Evolutionary conservation across 2,113 vertebrate genomes (phyloP), one percentile per base, ranked within the genome.

Genomic region (Thomomys bottae): DNA sequence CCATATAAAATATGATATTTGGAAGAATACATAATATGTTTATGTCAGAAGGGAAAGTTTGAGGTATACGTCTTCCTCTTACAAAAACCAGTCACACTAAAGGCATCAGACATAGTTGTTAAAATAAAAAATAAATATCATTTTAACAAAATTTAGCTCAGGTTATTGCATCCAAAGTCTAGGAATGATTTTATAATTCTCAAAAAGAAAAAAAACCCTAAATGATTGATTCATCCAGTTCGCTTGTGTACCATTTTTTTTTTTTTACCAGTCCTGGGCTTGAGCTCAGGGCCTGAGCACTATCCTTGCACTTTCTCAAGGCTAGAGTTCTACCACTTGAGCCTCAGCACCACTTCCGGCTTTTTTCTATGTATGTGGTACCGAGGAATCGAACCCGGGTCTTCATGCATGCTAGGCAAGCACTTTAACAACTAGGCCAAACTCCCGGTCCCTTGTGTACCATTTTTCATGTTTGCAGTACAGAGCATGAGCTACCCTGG

Each of bases 151-250:
- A 36, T 66, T 61, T 61, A 61, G 59, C 24, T 10, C 36, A 17
- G 26, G 45, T 63, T 86, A 79, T 77, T 45, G 8, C 24, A 11
- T 49, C 45, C 45, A 72, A 84, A 84, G 34, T 89, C 42, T 61
- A 21, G 66, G 12, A 75, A 78, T 26, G 10, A 68, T 20, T 89
- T 93, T 79, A 67, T 10, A 80, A 89, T 85, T 64, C 40, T 95
- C 72, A 64, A 26, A 75, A 70, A 76, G 57, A 45, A 1, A 8
- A 45, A 64, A 24, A 61, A 15, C 68, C 23, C 77, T 66, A 38
- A 49, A 49, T 49, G 61, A 88, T 45, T n/a, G 17, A 86, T 42
- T 66, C 84, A 82, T 66, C 32, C 59, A 6, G 0, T 86, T 45
- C 89, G 70, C 32, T n/a, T 92, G 49, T 32, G 40, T 68, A 79